These are phyloP conservation scores for Mormyrus proboscirostris DNA, from an alignment of 2,797 vertebrate species.

Conservation along the genomic window DNA sequence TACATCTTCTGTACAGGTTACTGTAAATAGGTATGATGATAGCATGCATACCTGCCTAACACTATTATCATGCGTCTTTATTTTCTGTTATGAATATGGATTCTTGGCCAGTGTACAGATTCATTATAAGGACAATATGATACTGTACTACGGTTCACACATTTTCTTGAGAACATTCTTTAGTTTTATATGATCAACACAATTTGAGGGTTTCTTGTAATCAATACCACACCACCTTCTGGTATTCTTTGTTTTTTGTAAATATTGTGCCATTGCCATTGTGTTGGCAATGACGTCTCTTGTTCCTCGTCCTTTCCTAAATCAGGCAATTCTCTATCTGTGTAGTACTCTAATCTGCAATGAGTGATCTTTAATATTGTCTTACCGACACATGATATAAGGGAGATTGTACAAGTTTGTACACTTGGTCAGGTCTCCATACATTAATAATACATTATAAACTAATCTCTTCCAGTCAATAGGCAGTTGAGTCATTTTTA, in stretches of 20 bases:
- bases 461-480: not conserved
- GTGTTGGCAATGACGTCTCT: not conserved
- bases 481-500: not conserved
- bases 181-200: not conserved
- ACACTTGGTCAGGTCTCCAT: not conserved
- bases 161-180: not conserved
- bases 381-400: not conserved
- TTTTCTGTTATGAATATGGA: not conserved
- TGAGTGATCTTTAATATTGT: not conserved
- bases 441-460: not conserved
- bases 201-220: not conserved
- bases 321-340: not conserved
- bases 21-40: not conserved
- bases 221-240: not conserved
- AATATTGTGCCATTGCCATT: not conserved
- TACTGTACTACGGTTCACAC: not conserved
- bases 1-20: not conserved
- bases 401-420: not conserved
- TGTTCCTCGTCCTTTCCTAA: not conserved
- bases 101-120: not conserved
- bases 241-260: not conserved
- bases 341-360: not conserved
- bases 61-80: not conserved
- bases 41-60: not conserved
- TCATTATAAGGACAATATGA: not conserved